These are phyloP conservation scores for Psittacula derbiana DNA, from an alignment of 2,797 vertebrate species.

Conservation along the genomic window DNA sequence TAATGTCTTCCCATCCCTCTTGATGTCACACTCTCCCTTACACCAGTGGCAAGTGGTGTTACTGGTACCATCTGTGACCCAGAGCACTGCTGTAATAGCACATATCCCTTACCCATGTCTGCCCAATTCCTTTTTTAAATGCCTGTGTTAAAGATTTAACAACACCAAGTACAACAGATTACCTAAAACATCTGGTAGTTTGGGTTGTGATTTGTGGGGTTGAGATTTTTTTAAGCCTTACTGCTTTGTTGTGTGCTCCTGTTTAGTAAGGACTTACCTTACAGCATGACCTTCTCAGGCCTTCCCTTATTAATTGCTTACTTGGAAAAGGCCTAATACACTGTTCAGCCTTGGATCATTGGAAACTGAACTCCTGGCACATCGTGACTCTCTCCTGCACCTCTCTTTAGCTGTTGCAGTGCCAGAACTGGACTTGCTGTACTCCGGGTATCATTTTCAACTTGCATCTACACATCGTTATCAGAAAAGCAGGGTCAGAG, in stretches of 20 bases:
- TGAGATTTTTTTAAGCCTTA: not conserved
- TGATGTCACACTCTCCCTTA: accelerated
- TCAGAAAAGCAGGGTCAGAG: not conserved
- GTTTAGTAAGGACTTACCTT: not conserved
- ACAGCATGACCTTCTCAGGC: not conserved
- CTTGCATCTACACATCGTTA: not conserved
- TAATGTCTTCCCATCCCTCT: accelerated
- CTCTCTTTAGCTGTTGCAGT: not conserved
- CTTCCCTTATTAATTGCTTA: not conserved
- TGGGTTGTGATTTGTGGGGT: not conserved
- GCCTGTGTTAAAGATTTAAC: not conserved
- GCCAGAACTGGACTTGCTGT: not conserved
- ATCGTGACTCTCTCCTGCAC: accelerated
- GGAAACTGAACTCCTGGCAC: not conserved
- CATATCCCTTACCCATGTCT: accelerated
- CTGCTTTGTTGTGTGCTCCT: not conserved
- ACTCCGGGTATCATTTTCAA: accelerated
- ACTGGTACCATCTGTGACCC: not conserved
- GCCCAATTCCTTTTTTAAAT: not conserved
- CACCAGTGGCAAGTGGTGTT: not conserved
- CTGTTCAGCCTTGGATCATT: not conserved
- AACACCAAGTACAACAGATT: not conserved
- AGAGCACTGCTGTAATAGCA: not conserved
- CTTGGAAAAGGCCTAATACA: not conserved
- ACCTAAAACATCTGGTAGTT: accelerated